Evolutionary conservation across 2,888 invertebrate genomes (phyloP), one percentile per base, ranked within the genome.

Genomic region (Oxystoma pomonae): DNA sequence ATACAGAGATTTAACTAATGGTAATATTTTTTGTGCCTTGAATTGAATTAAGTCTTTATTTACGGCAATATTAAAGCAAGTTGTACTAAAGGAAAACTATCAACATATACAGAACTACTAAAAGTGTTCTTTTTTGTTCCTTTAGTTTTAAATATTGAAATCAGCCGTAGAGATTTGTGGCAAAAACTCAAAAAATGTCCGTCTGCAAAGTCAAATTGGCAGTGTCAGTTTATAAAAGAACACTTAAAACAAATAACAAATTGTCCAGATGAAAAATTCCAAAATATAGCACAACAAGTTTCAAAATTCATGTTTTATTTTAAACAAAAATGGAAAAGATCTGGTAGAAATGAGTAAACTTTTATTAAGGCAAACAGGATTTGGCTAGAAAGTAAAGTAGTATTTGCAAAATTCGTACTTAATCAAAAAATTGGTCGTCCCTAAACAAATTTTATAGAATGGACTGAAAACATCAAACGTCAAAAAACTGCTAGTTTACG

Each of bases 401-500:
- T n/a, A 2, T 57, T 57, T 57, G 16, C 20, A 9, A 57, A 19
- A 18, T 57, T 21, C 21, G 22, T 9, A 3, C 55, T 16, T 16
- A 5, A 7, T 57, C 21, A 57, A 19, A 57, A 57, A 57, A 16
- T 57, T 20, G 57, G 21, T 20, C 57, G 57, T 20, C 57, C 21
- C 16, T 16, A 7, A 35, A 35, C 35, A 35, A 16, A 57, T 19
- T 57, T 57, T 57, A 16, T 22, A 21, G 12, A n/a, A 21, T 21
- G 22, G 16, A 20, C 21, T 16, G 57, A 57, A 57, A 20, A 22
- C 22, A 57, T 20, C 21, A 57, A 57, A 22, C 7, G 57, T 21
- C 57, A 57, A 22, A 57, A 57, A 20, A 57, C 57, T 57, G 57
- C 57, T 9, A 16, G 22, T 57, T 21, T 21, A 1, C 20, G 57